A percentile compares a stretch with the other conserved stretches of the same genome.
These are phyloP conservation scores for Lycopodina hypogea DNA, from an alignment of 37 sponge, comb jelly and placozoan genomes.

Conservation along the genomic window DNA sequence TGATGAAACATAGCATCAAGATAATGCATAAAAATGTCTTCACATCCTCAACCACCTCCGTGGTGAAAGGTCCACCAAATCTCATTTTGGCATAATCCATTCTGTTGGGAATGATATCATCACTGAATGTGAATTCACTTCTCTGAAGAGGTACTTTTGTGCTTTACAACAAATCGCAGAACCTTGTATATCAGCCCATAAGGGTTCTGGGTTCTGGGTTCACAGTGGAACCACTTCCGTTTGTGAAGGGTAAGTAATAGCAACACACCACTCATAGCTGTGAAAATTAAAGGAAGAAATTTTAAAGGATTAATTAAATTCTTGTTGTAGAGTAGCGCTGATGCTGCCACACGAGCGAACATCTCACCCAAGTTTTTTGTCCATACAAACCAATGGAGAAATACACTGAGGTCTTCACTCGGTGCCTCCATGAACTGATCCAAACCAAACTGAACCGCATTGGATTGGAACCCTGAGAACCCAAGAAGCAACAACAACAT, in stretches of 20 bases:
- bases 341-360: background rate
- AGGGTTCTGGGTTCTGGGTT: conserved; percentile 9
- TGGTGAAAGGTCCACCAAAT: conserved; percentile 36
- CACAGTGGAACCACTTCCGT: conserved; percentile 11
- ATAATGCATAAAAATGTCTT: conserved; percentile 19
- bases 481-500: background rate
- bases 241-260: background rate
- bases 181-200: conserved; percentile 13
- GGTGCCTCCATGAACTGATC: conserved; percentile 19
- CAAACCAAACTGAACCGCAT: conserved; percentile 12
- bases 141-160: conserved; percentile 10
- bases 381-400: conserved; percentile 20
- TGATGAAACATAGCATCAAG: background rate
- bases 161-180: conserved; percentile 15
- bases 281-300: background rate
- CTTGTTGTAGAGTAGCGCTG: background rate
- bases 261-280: background rate
- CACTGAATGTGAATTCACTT: conserved; percentile 19
- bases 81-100: conserved; percentile 13
- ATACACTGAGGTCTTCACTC: conserved; percentile 6
- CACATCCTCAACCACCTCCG: conserved; percentile 26
- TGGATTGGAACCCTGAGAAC: conserved; percentile 2
- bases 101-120: conserved; percentile 20
- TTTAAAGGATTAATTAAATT: background rate
- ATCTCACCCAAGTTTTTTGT: background rate